Percentiles rank a stretch among this genome's conserved stretches.
These are phyloP conservation scores for Meta bourneti DNA, from an alignment of 2,888 invertebrate genomes.

Conservation along the genomic window DNA sequence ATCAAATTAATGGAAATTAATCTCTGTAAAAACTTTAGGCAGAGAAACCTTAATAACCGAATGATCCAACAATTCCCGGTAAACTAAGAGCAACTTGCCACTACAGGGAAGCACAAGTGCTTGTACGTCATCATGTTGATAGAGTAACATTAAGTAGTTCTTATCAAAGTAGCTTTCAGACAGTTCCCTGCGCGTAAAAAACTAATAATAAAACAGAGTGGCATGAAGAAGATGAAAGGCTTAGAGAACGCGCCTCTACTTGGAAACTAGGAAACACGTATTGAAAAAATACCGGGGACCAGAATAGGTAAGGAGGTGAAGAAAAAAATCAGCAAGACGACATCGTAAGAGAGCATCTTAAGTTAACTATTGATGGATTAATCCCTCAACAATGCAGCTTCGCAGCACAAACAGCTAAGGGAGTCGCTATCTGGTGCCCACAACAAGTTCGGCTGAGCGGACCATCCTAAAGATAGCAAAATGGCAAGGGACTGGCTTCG, in stretches of 20 bases:
- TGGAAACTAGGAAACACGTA: conserved; percentile 13
- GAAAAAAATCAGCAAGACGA: conserved; percentile 48
- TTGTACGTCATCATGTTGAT: conserved; percentile 65
- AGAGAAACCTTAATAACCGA: not conserved
- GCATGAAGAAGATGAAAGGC: conserved; percentile 27
- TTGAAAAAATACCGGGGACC: conserved; percentile 31
- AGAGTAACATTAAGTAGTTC: conserved; percentile 74
- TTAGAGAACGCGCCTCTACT: conserved; percentile 32
- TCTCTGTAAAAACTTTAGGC: not conserved
- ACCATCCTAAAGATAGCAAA: conserved; percentile 59
- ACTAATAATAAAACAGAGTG: conserved; percentile 8
- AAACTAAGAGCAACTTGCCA: conserved; percentile 41
- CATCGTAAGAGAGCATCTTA: conserved; percentile 70
- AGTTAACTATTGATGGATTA: conserved; percentile 77
- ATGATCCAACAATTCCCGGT: not conserved
- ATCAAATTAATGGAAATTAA: not conserved
- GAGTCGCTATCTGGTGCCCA: conserved; percentile 72
- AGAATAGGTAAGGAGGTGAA: conserved; percentile 59
- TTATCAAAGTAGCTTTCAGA: conserved; percentile 71
- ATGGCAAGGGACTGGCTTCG: conserved; percentile 57
- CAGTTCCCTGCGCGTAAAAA: conserved; percentile 23
- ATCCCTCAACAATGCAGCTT: conserved; percentile 70
- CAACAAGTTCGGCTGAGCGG: conserved; percentile 62
- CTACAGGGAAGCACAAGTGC: conserved; percentile 44
- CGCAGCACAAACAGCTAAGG: conserved; percentile 34